A percentile compares a stretch with the other conserved stretches of the same genome.
These are phyloP conservation scores for Torymus auratus DNA, from an alignment of 2,888 invertebrate genomes.

Conservation along the genomic window DNA sequence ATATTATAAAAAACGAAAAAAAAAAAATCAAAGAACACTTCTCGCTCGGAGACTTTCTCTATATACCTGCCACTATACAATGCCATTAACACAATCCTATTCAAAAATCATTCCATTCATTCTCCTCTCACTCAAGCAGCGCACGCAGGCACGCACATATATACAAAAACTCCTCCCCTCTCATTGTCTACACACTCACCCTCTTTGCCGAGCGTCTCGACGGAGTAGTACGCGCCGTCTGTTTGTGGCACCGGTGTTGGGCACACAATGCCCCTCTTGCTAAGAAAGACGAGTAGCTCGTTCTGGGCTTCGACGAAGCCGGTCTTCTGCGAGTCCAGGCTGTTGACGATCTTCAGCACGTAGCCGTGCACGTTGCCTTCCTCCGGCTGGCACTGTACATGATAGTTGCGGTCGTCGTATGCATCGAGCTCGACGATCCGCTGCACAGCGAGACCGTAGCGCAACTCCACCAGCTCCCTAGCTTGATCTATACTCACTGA, in stretches of 20 bases:
- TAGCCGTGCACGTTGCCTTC: slow-evolving; percentile 82
- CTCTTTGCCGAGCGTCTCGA: slow-evolving; percentile 74
- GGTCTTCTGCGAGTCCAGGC: slow-evolving; percentile 85
- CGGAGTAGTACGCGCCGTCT: slow-evolving; percentile 81
- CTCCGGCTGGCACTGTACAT: slow-evolving; percentile 80
- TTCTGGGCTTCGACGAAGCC: slow-evolving; percentile 86
- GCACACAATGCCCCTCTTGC: slow-evolving; percentile 82
- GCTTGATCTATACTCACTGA: slow-evolving; percentile 79
- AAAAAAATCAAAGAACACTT: too few species aligned
- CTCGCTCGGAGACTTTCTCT: too few species aligned
- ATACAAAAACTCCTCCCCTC: too few species aligned
- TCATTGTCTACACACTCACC: slow-evolving; percentile 60
- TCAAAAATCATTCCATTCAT: too few species aligned
- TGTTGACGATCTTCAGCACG: slow-evolving; percentile 90
- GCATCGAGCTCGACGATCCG: slow-evolving; percentile 82
- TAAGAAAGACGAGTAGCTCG: slow-evolving; percentile 84
- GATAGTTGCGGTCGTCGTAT: slow-evolving; percentile 89
- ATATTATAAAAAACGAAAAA: too few species aligned
- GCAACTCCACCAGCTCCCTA: slow-evolving; percentile 78
- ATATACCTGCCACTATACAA: too few species aligned
- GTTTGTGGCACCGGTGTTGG: slow-evolving; percentile 85
- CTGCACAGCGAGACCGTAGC: slow-evolving; percentile 82
- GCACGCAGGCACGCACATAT: too few species aligned
- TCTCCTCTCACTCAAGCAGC: too few species aligned
- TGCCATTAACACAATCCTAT: too few species aligned